A percentile compares a stretch with the other conserved stretches of the same genome.
Evolutionary conservation across 2,888 invertebrate species (phyloP).

Genomic region (Lasioglossum oenotherae): DNA sequence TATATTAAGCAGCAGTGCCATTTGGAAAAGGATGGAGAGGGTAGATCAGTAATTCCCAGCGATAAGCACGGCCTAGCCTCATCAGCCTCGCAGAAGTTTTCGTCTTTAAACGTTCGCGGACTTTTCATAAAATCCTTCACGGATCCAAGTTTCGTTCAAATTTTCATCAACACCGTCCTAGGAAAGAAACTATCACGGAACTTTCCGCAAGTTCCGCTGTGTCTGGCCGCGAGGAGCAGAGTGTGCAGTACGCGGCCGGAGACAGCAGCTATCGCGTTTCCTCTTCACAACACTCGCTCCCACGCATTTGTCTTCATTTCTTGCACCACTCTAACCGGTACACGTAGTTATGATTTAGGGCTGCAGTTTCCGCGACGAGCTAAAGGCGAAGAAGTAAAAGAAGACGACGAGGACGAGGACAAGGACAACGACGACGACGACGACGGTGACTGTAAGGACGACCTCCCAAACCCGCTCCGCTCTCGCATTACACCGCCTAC

Average conservation of each 20-base stretch:
- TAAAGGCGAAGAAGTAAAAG: conserved; percentile 42
- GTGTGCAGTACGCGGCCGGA: conserved; percentile 53
- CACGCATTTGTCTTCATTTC: conserved; percentile 82
- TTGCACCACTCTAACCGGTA: conserved; percentile 76
- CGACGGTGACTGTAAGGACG: conserved; percentile 19
- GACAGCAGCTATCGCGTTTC: conserved; percentile 79
- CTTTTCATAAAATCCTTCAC: conserved; percentile 42
- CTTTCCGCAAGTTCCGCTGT: conserved; percentile 51
- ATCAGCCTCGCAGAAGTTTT: conserved; percentile 18
- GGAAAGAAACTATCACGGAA: conserved; percentile 38
- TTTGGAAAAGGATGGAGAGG: not conserved
- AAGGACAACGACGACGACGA: not conserved
- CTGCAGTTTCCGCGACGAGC: conserved; percentile 58
- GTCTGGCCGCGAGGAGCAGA: conserved; percentile 41
- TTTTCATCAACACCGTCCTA: conserved; percentile 63
- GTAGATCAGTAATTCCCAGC: conserved; percentile 9
- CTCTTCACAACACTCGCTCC: conserved; percentile 79
- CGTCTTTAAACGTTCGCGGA: conserved; percentile 33
- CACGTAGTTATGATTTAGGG: conserved; percentile 80
- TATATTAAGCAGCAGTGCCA: not conserved
- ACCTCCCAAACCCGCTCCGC: not conserved
- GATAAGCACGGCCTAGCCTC: conserved; percentile 21
- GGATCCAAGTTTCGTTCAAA: conserved; percentile 61
- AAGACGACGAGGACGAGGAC: conserved; percentile 4
- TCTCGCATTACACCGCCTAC: conserved; percentile 29